Percentiles rank a stretch among this genome's conserved stretches.
phyloP scores from a whole-genome alignment of 2,113 vertebrate species.

The Symphodus melops region DNA sequence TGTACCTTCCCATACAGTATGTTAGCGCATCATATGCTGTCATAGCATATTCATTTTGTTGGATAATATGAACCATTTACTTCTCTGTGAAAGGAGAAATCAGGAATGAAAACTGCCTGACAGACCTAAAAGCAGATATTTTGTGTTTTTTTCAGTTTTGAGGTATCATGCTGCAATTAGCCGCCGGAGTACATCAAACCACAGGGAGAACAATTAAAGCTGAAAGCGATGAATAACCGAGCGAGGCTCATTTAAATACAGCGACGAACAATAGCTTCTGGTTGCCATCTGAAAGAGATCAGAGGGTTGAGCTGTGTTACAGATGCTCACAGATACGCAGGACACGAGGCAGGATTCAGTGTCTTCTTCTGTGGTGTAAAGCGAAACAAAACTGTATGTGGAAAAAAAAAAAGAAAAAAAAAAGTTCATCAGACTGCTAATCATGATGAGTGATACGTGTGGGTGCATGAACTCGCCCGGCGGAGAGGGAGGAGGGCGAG shows the following conservation, averaged over 20 bases:
- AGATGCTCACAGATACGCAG: constrained; percentile 21
- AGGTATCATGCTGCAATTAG: constrained; percentile 25
- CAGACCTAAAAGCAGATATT: background rate
- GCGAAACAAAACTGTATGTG: background rate
- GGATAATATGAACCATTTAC: background rate
- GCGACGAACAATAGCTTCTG: constrained; percentile 20
- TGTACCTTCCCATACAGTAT: too few relatives aligned
- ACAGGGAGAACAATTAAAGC: constrained; percentile 27
- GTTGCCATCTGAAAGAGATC: constrained; percentile 34
- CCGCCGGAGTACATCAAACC: constrained; percentile 11
- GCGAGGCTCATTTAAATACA: constrained; percentile 31
- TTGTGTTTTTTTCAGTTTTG: constrained; percentile 5
- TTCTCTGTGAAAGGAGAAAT: background rate
- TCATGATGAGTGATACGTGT: constrained; percentile 47
- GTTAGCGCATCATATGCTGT: too few relatives aligned
- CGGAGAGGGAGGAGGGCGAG: constrained; percentile 26
- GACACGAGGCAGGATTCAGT: background rate
- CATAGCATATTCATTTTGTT: background rate
- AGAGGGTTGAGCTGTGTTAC: constrained; percentile 25
- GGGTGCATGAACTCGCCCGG: constrained; percentile 44
- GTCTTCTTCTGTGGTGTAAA: background rate
- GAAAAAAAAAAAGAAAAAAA: too few relatives aligned
- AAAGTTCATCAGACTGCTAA: constrained; percentile 37
- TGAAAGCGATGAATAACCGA: constrained; percentile 1
- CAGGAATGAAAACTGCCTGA: background rate